Base-by-base conservation (phyloP, 2,113 vertebrate genomes). In the Cyanoderma ruficeps region DNA sequence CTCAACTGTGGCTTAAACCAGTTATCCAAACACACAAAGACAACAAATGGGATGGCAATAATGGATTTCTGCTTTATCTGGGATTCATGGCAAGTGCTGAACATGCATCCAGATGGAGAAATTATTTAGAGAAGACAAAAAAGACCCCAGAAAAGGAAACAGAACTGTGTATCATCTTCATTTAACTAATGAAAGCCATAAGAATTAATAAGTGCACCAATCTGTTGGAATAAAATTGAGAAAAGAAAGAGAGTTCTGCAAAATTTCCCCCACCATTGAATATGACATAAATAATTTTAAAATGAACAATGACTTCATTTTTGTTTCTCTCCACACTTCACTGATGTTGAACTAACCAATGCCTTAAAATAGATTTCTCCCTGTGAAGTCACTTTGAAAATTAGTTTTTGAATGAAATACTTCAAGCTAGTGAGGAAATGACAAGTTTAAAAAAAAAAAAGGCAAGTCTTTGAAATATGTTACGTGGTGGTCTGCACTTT, bases 151-250 rank as follows among this genome's bases (percentile, higher is more conserved):
- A 80, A 96, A 90, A 93, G 86, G 96, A 96, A 96, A 83, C 15
- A 0, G 83, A 85, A 71, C 88, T 87, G 72, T 57, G 44, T 37
- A 78, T 90, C 71, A 76, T 95, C 72, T 86, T 94, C 75, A 71
- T 92, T 92, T 94, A 79, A 94, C 89, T 92, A 96, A 96, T 95
- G 88, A 96, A 96, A 96, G 80, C 92, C 94, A 81, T 95, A 95
- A 94, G 94, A 96, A 96, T 92, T 95, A 96, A 84, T 93, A 95
- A 90, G 28, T 82, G 64, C 77, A 96, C 56, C 68, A 92, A 92
- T 93, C 60, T 71, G 82, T 47, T 89, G 92, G 83, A 89, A 75
- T 64, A 94, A 90, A 92, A 78, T 35, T 55, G 64, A 94, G 93
- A 94, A 82, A 92, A 94, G 95, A 93, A 96, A 83, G 41, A 75